Base-by-base conservation (phyloP, 1,140 invertebrate genomes). In the Drosophila asahinai region DNA sequence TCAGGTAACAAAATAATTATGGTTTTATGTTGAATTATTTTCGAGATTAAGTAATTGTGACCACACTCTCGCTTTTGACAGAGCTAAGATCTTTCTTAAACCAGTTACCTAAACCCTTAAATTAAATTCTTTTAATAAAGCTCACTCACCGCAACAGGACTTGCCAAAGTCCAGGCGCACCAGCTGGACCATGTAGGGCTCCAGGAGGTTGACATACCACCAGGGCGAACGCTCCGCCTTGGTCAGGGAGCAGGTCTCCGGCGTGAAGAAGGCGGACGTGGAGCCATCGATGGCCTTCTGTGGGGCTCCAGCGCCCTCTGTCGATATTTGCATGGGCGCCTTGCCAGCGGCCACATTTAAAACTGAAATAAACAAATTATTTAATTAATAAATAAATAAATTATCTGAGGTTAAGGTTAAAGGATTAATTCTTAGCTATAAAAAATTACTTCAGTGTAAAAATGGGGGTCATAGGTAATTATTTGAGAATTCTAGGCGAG, bases 141-240 rank as follows among this genome's bases (percentile, higher is more conserved):
- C 6, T 4, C 0, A 94, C 96, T 96, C 93, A 97, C 97, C 97
- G 93, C 98, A 98, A 86, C 98, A 98, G 15, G 97, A 95, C 93
- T 97, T 97, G 48, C 98, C 98, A 92, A 98, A 98, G 94, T 98
- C 98, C 47, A 99, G 93, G 43, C 98, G 94, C 11, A 99, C 98
- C 49, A 98, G 94, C 93, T 99, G 97, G 42, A 99, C 97, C 97
- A 98, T 98, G 92, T 98, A 98, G 0, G 98, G 98, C 86, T 99
- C 98, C 30, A 99, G 94, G 1, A 99, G 94, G 93, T 99, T 99
- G 77, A 99, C 98, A 93, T 98, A 98, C 97, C 98, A 99, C 98
- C 98, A 98, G 8, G 98, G 98, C 14, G 95, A 94, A 5, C 95
- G 93, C 93, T 98, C 98, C 0, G 95, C 93, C 92, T 96, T 96